A percentile compares a stretch with the other conserved stretches of the same genome.
Conservation (phyloP, 2,888 invertebrate genomes). For the Pollenia griseotomentosa region DNA sequence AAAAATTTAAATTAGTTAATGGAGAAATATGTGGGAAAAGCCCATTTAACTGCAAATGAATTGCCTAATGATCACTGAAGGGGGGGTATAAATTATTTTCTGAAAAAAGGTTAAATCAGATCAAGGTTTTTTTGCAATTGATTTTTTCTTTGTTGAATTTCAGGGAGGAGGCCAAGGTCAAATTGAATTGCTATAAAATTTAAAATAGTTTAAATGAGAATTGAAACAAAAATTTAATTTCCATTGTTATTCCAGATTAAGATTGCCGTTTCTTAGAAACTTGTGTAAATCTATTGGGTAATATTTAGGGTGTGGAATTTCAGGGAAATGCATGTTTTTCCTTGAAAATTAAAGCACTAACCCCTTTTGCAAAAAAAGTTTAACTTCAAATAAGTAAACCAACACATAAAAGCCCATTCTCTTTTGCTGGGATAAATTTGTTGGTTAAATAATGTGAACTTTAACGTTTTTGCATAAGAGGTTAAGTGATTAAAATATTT, state of each 20-base stretch:
- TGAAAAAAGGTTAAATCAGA: slow-evolving; percentile 11
- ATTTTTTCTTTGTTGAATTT: neutral
- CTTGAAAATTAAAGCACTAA: too few relatives aligned
- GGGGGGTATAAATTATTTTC: slow-evolving; percentile 29
- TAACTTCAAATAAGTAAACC: too few relatives aligned
- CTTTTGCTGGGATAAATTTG: too few relatives aligned
- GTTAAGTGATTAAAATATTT: too few relatives aligned
- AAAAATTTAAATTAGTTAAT: slow-evolving; percentile 37
- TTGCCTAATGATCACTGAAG: slow-evolving; percentile 26
- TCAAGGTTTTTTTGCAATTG: slow-evolving; percentile 20
- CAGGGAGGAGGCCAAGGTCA: too few relatives aligned
- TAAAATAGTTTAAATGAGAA: too few relatives aligned
- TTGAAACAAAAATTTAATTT: neutral
- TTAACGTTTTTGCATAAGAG: too few relatives aligned
- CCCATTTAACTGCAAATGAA: slow-evolving; percentile 40
- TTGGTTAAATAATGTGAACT: too few relatives aligned
- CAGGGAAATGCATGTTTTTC: too few relatives aligned
- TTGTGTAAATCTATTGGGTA: neutral
- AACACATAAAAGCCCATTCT: too few relatives aligned
- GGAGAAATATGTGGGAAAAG: slow-evolving; percentile 16
- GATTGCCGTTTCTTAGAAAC: slow-evolving; percentile 4
- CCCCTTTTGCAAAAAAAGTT: too few relatives aligned
- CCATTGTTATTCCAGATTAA: slow-evolving; percentile 6
- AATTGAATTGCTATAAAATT: too few relatives aligned
- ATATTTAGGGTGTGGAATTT: neutral